Evolutionary conservation across 2,888 invertebrate species (phyloP).

Genomic region (Melanotus villosus): DNA sequence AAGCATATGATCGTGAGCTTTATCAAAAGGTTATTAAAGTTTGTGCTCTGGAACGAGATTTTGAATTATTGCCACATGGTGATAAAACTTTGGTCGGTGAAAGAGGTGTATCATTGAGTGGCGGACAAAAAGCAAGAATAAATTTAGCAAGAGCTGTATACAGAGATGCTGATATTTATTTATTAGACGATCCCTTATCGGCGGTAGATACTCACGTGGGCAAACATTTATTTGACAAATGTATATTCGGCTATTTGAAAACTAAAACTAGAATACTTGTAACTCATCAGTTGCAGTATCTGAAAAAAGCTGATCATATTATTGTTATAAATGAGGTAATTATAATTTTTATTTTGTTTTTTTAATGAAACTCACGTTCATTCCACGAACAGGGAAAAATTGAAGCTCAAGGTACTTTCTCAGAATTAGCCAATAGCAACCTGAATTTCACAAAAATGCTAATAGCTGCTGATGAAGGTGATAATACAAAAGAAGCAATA

Average conservation of each 20-base stretch:
- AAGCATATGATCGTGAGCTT: constrained; percentile 65
- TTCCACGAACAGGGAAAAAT: constrained; percentile 68
- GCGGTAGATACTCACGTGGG: constrained; percentile 86
- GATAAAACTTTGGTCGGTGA: constrained; percentile 76
- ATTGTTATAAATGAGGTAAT: constrained; percentile 71
- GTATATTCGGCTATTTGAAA: constrained; percentile 73
- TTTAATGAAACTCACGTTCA: too few relatives aligned
- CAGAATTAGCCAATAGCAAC: constrained; percentile 72
- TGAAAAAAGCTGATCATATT: constrained; percentile 72
- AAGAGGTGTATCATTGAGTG: constrained; percentile 82
- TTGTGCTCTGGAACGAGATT: constrained; percentile 76
- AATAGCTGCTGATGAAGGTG: constrained; percentile 54
- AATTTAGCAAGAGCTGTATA: constrained; percentile 85
- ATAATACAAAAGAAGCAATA: constrained; percentile 40
- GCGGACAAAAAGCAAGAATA: constrained; percentile 86
- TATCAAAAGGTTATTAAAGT: constrained; percentile 72
- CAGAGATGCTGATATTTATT: constrained; percentile 81
- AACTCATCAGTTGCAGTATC: constrained; percentile 81
- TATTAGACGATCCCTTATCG: constrained; percentile 85
- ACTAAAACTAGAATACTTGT: constrained; percentile 77
- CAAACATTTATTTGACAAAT: constrained; percentile 82
- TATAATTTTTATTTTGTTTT: constrained; percentile 41
- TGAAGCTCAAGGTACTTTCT: constrained; percentile 74
- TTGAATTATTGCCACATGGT: constrained; percentile 73
- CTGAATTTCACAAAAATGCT: constrained; percentile 74